Evolutionary conservation across 35 echinoderm and acorn worm species (phyloP).

Genomic region (Anneissia japonica): DNA sequence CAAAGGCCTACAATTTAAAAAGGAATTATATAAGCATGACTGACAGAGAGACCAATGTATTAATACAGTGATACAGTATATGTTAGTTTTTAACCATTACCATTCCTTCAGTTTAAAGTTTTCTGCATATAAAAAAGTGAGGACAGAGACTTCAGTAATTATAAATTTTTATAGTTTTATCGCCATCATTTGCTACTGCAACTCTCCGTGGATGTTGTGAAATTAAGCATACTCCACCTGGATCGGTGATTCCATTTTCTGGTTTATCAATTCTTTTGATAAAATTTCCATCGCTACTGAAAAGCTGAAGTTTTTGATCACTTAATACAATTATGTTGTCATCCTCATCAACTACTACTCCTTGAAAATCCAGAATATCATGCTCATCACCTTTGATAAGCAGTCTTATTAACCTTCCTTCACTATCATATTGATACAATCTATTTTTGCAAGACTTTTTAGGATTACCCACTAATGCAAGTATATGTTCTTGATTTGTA

Average conservation of each 20-base stretch:
- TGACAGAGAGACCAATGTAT: too few relatives aligned
- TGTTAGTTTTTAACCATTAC: too few relatives aligned
- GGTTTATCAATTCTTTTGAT: background rate
- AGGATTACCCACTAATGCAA: background rate
- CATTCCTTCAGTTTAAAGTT: too few relatives aligned
- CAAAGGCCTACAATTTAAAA: too few relatives aligned
- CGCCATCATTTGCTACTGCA: background rate
- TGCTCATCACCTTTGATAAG: background rate
- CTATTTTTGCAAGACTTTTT: background rate
- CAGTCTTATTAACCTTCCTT: background rate
- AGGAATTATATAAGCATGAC: too few relatives aligned
- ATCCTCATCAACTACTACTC: background rate
- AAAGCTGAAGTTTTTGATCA: background rate
- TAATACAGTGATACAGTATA: too few relatives aligned
- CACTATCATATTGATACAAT: background rate
- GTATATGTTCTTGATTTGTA: background rate
- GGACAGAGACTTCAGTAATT: background rate
- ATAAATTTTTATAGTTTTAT: background rate
- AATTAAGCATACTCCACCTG: background rate
- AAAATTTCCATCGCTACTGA: background rate
- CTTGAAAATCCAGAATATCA: background rate
- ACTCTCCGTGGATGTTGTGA: background rate
- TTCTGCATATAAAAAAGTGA: too few relatives aligned
- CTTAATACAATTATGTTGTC: background rate
- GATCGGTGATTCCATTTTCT: background rate